phyloP scores from a whole-genome alignment of 2,888 invertebrate species.

The Tipula vernalis region DNA sequence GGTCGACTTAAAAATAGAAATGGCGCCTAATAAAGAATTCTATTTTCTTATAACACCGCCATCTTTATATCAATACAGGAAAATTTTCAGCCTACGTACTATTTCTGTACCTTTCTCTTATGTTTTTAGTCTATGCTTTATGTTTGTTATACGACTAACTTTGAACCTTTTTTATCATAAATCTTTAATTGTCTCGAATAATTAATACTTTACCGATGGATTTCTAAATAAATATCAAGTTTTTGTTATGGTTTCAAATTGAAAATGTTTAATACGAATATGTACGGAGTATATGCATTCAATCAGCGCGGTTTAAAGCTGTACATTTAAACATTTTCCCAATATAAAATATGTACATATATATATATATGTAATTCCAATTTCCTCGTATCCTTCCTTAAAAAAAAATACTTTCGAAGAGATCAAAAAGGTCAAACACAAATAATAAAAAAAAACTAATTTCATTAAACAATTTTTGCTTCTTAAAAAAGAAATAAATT shows the following conservation, averaged over 20 bases:
- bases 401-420: background rate
- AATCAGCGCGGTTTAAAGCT: background rate
- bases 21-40: no score
- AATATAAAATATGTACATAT: background rate
- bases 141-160: no score
- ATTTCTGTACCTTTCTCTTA: no score
- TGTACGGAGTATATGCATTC: background rate
- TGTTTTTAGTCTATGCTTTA: no score
- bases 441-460: background rate
- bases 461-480: conserved; percentile 4
- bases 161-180: no score
- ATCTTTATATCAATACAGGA: no score
- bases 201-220: no score
- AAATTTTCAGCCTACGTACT: no score
- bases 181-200: no score
- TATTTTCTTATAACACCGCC: no score
- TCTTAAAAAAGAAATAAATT: background rate
- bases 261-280: no score
- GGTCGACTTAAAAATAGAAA: no score
- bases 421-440: background rate
- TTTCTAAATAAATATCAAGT: background rate
- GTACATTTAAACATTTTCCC: background rate
- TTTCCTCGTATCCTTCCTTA: background rate
- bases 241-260: background rate
- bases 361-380: background rate